These are phyloP conservation scores for Gallinago jamesoni DNA, from an alignment of 2,113 vertebrate genomes.

Conservation along the genomic window DNA sequence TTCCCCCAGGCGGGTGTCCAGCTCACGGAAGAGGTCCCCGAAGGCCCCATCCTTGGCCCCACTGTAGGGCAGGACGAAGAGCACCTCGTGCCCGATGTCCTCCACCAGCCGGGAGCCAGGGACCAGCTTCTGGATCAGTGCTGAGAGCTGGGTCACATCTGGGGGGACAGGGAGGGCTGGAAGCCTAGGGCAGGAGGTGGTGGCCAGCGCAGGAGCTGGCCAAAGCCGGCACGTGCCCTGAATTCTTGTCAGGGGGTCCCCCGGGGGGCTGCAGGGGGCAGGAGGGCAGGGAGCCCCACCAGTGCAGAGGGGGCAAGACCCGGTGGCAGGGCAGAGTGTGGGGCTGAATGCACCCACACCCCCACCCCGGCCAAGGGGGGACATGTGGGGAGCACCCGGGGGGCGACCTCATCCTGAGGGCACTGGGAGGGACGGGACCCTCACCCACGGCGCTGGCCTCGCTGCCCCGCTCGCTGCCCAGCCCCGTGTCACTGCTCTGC, in stretches of 20 bases:
- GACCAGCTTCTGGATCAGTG: conserved; percentile 74
- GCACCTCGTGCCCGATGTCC: conserved; percentile 79
- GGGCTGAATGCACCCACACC: background rate
- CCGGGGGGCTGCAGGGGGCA: too few relatives aligned
- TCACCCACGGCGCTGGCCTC: conserved; percentile 70
- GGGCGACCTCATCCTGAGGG: background rate
- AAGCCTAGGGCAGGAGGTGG: accelerated
- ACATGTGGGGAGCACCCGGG: accelerated
- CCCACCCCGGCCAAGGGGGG: accelerated
- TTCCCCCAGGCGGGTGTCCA: conserved; percentile 77
- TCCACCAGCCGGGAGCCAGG: conserved; percentile 78
- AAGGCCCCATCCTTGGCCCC: conserved; percentile 82
- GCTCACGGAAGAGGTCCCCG: conserved; percentile 74
- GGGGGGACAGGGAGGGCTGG: background rate
- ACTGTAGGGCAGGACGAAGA: conserved; percentile 79
- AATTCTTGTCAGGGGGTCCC: background rate
- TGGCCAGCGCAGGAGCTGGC: accelerated
- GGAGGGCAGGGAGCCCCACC: background rate
- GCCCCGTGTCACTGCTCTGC: conserved; percentile 68
- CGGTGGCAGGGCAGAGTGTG: accelerated
- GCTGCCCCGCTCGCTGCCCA: conserved; percentile 55
- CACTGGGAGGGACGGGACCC: background rate
- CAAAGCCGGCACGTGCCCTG: background rate
- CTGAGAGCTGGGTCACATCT: conserved; percentile 76
- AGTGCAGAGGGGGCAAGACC: background rate